Base-by-base conservation (phyloP, 2,888 invertebrate genomes). In the Plebejus argus region DNA sequence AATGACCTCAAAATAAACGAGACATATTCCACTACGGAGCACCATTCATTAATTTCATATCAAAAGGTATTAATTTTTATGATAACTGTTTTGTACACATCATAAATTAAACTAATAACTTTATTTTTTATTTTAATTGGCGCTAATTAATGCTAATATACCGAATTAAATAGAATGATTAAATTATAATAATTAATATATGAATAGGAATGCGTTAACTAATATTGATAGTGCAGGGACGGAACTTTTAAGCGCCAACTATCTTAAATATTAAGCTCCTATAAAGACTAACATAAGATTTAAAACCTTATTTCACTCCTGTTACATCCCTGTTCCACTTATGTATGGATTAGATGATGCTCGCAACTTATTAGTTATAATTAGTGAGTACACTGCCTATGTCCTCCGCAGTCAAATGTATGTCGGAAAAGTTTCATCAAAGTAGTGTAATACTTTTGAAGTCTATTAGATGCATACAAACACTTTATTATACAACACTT, bases 41-140 rank as follows among this genome's bases (percentile, higher is more conserved):
- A 66, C 15, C 28, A 66, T 66, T 66, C 15, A 66, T 66, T 23
- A 61, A 61, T 61, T 66, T 66, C 15, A 33, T 66, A 66, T 66
- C 28, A 66, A 33, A 66, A 66, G 20, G 23, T 20, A 72, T 23
- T 12, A 20, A 12, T 45, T 39, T 20, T n/a, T 45, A 39, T 72
- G 45, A 39, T 72, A 72, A 72, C 72, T 15, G 45, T 12, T 45
- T 39, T 74, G 8, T 74, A 28, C 53, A 28, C 74, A 18, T 49
- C 23, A 28, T 53, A 74, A 74, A 53, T 74, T 74, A 49, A 7
- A 28, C 28, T 49, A 53, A 74, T 74, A 74, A 74, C 53, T 53
- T 28, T 1, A 53, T 74, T 53, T 53, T 74, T 74, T 53, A 28
- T 28, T 74, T 23, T 53, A 53, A 53, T 74, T 74, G 18, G 28